Base-by-base conservation (phyloP, 2,888 invertebrate genomes). In the Mythimna vitellina region DNA sequence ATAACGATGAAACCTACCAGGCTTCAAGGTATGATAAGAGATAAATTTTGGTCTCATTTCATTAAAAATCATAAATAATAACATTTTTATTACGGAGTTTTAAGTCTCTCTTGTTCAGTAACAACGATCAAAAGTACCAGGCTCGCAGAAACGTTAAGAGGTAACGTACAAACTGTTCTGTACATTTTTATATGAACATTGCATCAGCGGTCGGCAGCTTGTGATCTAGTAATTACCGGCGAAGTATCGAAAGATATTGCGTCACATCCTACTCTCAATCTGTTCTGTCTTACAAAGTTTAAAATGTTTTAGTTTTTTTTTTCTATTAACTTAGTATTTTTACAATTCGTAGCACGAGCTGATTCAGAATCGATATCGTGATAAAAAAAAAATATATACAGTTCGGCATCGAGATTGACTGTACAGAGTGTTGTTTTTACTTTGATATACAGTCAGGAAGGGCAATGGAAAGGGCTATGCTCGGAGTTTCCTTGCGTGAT, bases 201-300 rank as follows among this genome's bases (percentile, higher is more conserved):
- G 68, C 70, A 62, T 73, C 58, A 82, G 51, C 53, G 53, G 68
- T 61, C 81, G 81, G 82, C 61, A 1, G 51, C 71, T 8, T 82
- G 46, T 79, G 81, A 81, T 81, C 74, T 78, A 46, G 66, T 71
- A 78, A 82, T 81, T 73, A 79, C 74, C 38, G 22, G 38, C 60
- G 60, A 60, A 60, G 60, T 69, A 82, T 66, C 65, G 76, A 74
- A 68, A 53, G 54, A 10, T 51, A 53, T 82, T 77, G 69, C 81
- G 62, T 66, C 73, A 81, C 49, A 74, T 81, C 81, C 82, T 78
- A 77, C 60, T 22, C 46, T 46, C 76, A 42, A 57, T 65, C 56
- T 58, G 51, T 38, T 22, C 22, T 65, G 53, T 17, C 60, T n/a
- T 49, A 54, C 17, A 49, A 53, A 53, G 22, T 51, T 62, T 61